Conservation (phyloP, 1,140 invertebrate species). For the Melitaea cinxia region DNA sequence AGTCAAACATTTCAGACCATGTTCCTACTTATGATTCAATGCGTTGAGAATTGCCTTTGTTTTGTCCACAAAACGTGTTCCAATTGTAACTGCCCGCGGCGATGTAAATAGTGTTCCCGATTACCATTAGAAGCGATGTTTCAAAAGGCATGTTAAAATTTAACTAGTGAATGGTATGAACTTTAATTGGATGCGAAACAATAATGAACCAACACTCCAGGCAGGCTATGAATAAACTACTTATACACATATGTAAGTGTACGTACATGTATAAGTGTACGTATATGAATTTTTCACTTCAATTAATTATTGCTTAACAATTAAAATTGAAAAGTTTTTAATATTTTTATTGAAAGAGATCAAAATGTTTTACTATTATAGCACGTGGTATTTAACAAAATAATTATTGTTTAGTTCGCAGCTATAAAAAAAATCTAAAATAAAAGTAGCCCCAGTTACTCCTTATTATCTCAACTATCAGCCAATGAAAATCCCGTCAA, state of each 20-base stretch:
- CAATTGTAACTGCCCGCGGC: constrained; percentile 32
- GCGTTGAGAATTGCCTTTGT: constrained; percentile 39
- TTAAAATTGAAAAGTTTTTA: too few species aligned
- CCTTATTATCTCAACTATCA: too few species aligned
- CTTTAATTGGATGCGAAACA: constrained; percentile 54
- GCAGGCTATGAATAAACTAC: constrained; percentile 9
- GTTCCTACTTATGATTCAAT: constrained; percentile 1
- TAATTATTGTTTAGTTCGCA: too few species aligned
- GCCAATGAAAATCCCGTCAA: too few species aligned
- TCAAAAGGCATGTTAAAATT: constrained; percentile 49
- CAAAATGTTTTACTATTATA: too few species aligned
- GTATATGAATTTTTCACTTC: too few species aligned
- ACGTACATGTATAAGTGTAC: too few species aligned
- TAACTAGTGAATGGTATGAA: constrained; percentile 45
- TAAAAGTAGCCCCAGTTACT: too few species aligned
- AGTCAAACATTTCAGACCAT: constrained; percentile 1
- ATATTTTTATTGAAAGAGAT: too few species aligned
- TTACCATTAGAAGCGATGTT: constrained; percentile 45
- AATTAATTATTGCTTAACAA: too few species aligned
- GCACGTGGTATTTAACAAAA: too few species aligned
- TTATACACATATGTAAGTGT: not conserved
- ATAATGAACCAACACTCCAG: constrained; percentile 21
- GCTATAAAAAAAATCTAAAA: too few species aligned
- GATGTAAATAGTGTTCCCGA: constrained; percentile 33
- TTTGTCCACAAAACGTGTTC: constrained; percentile 53